Percentiles rank a stretch among this genome's conserved stretches.
These are phyloP conservation scores for Pachypanchax playfairii DNA, from an alignment of 2,113 vertebrate genomes.

Conservation along the genomic window DNA sequence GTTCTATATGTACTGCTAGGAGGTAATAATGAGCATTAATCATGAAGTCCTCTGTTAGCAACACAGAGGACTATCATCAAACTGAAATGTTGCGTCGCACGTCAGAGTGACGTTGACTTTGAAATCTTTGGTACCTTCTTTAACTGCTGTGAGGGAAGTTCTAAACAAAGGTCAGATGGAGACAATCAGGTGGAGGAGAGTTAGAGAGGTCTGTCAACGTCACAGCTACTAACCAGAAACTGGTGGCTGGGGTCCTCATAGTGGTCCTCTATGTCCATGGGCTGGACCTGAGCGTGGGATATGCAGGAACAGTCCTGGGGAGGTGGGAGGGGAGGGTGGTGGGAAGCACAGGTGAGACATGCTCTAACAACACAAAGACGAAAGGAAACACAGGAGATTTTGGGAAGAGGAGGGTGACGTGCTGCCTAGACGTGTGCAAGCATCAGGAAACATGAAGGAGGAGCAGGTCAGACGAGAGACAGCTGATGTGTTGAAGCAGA, in stretches of 20 bases:
- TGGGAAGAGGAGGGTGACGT: constrained; percentile 19
- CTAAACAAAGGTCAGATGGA: neutral
- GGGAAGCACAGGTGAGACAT: constrained; percentile 70
- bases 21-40: constrained; percentile 17
- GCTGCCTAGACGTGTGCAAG: constrained; percentile 23
- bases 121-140: too few relatives aligned
- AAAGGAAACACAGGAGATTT: neutral
- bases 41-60: too few relatives aligned
- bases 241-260: constrained; percentile 87
- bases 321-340: constrained; percentile 44
- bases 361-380: constrained; percentile 18
- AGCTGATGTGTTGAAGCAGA: too few relatives aligned
- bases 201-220: constrained; percentile 35
- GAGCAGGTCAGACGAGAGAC: too few relatives aligned
- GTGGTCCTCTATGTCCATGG: constrained; percentile 87
- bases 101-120: neutral
- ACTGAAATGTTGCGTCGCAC: too few relatives aligned
- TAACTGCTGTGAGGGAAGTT: neutral
- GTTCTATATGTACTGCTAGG: neutral
- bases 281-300: constrained; percentile 91
- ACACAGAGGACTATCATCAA: too few relatives aligned
- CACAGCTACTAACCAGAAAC: constrained; percentile 84
- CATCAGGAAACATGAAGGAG: constrained; percentile 1
- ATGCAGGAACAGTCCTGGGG: constrained; percentile 95
- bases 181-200: constrained; percentile 15